Base-by-base conservation (phyloP, 2,113 vertebrate genomes). In the Elanoides forficatus region DNA sequence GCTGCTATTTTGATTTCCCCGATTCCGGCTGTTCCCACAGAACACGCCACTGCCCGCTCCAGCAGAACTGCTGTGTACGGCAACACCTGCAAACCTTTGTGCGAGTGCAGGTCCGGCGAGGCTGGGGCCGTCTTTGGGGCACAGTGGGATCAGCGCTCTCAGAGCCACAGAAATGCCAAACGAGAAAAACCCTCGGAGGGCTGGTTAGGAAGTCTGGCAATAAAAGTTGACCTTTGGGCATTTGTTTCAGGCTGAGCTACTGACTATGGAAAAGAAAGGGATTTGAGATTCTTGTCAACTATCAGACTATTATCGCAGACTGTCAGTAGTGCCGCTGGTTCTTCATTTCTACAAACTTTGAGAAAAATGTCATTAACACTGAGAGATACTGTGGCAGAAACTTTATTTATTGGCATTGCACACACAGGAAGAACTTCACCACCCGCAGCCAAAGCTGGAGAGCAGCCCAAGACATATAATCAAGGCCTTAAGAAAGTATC, bases 1-100 rank as follows among this genome's bases (percentile, higher is more conserved):
- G 23, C 25, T 48, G 29, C 26, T 42, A 0, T 29, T 40, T 43
- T 32, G 47, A 14, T 53, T 65, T 90, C 48, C 9, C 40, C 2
- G 26, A 0, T 68, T 56, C 15, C 21, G 53, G 52, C 40, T 62
- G 3, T 60, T 88, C 36, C 58, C 48, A 27, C 27, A 53, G 53
- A 68, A 82, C 4, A 14, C 14, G 13, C 11, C 34, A 29, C 13
- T 72, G 78, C 15, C 25, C 3, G 1, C 82, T 75, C 45, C 36
- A 56, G 38, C 56, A 48, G 34, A 20, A 42, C 60, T 68, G n/a
- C 14, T 53, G 1, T 6, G 4, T 0, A 0, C 9, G n/a, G 60
- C 45, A 81, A 63, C n/a, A 36, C 30, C 30, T 40, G 34, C 62
- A 90, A 68, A 83, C 14, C 18, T 73, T 29, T 29, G 15, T 56